Evolutionary conservation across 2,113 vertebrate species (phyloP).

Genomic region (Alexandromys fortis): DNA sequence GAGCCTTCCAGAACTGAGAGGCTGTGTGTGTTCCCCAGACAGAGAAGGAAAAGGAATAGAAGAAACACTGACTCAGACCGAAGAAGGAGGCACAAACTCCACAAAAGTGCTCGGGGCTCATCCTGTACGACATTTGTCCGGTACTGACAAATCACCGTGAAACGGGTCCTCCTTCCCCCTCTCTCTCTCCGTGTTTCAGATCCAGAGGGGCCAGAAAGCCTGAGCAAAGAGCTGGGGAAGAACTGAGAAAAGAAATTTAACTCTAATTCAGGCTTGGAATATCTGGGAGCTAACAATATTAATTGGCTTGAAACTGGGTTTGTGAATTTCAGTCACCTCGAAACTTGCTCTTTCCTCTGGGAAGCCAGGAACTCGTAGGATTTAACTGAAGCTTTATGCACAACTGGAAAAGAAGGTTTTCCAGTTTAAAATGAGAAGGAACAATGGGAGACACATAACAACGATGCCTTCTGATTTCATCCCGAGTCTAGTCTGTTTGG

Average conservation of each 20-base stretch:
- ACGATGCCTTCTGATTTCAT: constrained; percentile 31
- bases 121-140: background rate
- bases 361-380: background rate
- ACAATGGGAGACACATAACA: background rate
- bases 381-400: constrained; percentile 22
- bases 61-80: background rate
- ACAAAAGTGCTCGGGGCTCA: constrained; percentile 12
- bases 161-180: background rate
- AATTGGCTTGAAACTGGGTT: constrained; percentile 4
- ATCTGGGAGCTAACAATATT: background rate
- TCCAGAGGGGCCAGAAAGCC: constrained; percentile 15
- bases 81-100: background rate
- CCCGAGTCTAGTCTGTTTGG: constrained; percentile 15
- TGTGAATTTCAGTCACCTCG: constrained; percentile 44
- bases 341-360: background rate
- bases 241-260: background rate
- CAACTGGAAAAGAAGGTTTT: background rate
- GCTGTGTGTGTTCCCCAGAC: background rate
- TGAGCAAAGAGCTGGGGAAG: background rate
- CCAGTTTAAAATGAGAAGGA: constrained; percentile 43
- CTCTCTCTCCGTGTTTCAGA: background rate
- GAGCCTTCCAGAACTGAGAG: constrained; percentile 25
- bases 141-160: constrained; percentile 18
- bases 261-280: constrained; percentile 16
- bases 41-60: background rate